phyloP scores from a whole-genome alignment of 1,140 invertebrate species.

The Eriocheir sinensis region DNA sequence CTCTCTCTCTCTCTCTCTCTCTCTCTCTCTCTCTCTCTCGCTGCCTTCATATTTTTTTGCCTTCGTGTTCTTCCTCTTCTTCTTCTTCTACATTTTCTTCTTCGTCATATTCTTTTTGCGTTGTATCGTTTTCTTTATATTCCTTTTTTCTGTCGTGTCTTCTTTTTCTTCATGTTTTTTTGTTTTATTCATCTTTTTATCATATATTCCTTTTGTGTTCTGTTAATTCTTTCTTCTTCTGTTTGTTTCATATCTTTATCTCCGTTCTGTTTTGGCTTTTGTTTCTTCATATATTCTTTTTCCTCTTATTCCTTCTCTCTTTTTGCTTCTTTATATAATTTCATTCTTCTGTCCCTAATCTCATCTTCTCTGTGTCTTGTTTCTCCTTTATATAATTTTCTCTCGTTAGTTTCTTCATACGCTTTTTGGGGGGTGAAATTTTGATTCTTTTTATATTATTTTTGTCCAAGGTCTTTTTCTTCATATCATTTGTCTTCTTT shows the following conservation, averaged over 20 bases:
- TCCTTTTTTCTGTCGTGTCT: background rate
- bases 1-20: conserved; percentile 24
- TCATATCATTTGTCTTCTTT: too few species aligned
- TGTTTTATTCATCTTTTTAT: background rate
- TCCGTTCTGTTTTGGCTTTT: background rate
- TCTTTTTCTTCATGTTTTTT: background rate
- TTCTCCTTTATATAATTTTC: background rate
- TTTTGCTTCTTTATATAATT: background rate
- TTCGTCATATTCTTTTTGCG: background rate
- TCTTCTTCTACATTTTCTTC: background rate
- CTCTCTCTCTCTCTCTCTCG: conserved; percentile 1
- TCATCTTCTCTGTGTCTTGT: background rate
- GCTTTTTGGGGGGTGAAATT: too few species aligned
- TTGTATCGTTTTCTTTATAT: background rate
- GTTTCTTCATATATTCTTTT: background rate
- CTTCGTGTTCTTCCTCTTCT: background rate
- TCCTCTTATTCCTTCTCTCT: background rate
- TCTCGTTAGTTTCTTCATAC: too few species aligned
- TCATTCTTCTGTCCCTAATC: background rate
- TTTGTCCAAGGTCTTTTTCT: too few species aligned
- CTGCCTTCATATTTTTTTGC: background rate
- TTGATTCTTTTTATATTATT: too few species aligned
- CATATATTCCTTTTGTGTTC: background rate
- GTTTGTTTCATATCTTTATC: background rate
- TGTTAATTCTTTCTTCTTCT: background rate